Conservation (phyloP, 2,888 invertebrate genomes). For the Limnephilus rhombicus region DNA sequence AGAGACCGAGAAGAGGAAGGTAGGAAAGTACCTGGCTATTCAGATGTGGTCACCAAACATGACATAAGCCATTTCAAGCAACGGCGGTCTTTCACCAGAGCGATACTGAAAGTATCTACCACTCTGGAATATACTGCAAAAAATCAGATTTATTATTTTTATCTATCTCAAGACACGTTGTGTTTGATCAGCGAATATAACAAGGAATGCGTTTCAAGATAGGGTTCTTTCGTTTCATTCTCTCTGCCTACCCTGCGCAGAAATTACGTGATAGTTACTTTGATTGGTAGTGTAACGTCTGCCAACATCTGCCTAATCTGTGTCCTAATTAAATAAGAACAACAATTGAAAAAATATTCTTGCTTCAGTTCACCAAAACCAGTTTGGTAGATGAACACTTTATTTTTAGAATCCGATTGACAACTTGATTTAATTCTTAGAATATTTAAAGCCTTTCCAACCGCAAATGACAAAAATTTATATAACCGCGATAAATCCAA, state of each 20-base stretch:
- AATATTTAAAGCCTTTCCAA: background rate
- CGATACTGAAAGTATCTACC: no score
- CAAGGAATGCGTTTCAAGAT: background rate
- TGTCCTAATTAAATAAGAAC: background rate
- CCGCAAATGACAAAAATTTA: background rate
- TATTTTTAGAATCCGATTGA: background rate
- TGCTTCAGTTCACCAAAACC: background rate
- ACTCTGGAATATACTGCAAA: no score
- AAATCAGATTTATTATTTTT: no score
- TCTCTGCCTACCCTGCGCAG: background rate
- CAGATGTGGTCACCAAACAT: no score
- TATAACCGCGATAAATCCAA: background rate
- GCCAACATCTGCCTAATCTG: background rate
- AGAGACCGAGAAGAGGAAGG: no score
- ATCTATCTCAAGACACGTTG: no score
- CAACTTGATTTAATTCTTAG: background rate
- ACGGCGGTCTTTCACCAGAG: no score
- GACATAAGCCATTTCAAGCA: no score
- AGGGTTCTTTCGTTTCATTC: background rate
- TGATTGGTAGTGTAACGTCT: background rate
- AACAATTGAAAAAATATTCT: background rate
- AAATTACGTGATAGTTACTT: background rate
- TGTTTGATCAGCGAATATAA: background rate
- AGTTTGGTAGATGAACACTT: background rate
- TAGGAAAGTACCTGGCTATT: no score